A percentile compares a stretch with the other conserved stretches of the same genome.
Evolutionary conservation across 1,140 invertebrate genomes (phyloP).

Genomic region (Dendrolimus kikuchii): DNA sequence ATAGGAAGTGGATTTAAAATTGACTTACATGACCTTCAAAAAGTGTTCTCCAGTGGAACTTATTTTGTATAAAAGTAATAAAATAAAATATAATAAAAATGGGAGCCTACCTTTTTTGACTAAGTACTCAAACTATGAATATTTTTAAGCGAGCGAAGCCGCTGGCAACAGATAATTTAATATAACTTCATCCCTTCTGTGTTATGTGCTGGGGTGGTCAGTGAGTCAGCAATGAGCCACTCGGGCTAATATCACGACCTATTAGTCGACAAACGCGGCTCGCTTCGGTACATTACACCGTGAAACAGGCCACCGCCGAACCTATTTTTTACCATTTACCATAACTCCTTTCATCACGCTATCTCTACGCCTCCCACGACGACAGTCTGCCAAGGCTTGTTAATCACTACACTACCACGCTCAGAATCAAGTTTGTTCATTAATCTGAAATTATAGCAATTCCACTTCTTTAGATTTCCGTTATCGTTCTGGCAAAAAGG

Average conservation of each 20-base stretch:
- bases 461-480: too few species aligned
- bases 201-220: conserved; percentile 23
- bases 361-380: conserved; percentile 45
- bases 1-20: too few species aligned
- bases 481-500: too few species aligned
- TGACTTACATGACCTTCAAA: too few species aligned
- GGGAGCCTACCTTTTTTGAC: too few species aligned
- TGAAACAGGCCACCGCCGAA: conserved; percentile 62
- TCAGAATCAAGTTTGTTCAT: background rate
- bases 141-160: too few species aligned
- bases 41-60: too few species aligned
- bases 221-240: conserved; percentile 47
- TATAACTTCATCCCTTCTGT: background rate
- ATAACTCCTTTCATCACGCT: conserved; percentile 21
- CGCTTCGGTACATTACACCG: conserved; percentile 52
- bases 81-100: too few species aligned
- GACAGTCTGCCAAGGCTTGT: conserved; percentile 8
- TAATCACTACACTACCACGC: background rate
- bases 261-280: conserved; percentile 51
- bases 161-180: too few species aligned
- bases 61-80: too few species aligned
- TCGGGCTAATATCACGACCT: conserved; percentile 55
- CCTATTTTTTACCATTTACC: conserved; percentile 42
- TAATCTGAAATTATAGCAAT: too few species aligned
- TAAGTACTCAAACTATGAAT: too few species aligned